Evolutionary conservation across 2,888 invertebrate species (phyloP).

Genomic region (Cistogaster globosa): DNA sequence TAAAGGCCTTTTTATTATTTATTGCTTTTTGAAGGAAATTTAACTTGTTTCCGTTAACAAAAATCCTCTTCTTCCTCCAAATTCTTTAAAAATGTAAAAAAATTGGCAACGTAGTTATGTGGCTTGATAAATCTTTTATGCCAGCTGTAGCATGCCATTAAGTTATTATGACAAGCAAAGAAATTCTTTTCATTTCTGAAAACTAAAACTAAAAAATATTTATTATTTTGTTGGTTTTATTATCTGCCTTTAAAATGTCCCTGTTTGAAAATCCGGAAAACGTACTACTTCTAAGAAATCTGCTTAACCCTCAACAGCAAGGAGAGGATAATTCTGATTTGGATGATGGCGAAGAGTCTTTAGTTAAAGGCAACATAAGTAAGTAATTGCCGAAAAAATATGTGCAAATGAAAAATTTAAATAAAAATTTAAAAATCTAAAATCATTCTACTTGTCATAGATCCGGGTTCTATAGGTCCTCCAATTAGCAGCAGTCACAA

Average conservation of each 20-base stretch:
- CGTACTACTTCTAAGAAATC: slow-evolving; percentile 77
- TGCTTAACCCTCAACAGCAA: slow-evolving; percentile 76
- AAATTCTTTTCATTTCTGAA: not conserved
- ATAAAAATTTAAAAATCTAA: not conserved
- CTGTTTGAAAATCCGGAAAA: slow-evolving; percentile 79
- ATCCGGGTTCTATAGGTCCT: slow-evolving; percentile 83
- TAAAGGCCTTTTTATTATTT: no score
- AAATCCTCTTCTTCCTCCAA: no score
- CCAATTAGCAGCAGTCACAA: not conserved
- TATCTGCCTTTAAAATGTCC: slow-evolving; percentile 76
- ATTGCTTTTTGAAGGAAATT: no score
- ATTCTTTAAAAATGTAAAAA: no score
- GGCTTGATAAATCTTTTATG: not conserved
- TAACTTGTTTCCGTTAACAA: no score
- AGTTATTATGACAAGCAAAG: not conserved
- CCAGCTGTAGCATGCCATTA: slow-evolving; percentile 2
- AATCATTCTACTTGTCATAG: slow-evolving; percentile 75
- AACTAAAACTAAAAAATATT: not conserved
- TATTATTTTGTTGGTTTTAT: slow-evolving; percentile 5
- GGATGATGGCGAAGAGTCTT: slow-evolving; percentile 76
- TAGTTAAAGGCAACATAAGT: slow-evolving; percentile 74
- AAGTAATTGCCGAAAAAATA: slow-evolving; percentile 66
- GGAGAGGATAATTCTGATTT: slow-evolving; percentile 78
- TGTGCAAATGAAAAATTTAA: not conserved
- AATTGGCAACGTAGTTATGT: no score